Base-by-base conservation (phyloP, 2,797 vertebrate species). In the Anguilla megastoma region DNA sequence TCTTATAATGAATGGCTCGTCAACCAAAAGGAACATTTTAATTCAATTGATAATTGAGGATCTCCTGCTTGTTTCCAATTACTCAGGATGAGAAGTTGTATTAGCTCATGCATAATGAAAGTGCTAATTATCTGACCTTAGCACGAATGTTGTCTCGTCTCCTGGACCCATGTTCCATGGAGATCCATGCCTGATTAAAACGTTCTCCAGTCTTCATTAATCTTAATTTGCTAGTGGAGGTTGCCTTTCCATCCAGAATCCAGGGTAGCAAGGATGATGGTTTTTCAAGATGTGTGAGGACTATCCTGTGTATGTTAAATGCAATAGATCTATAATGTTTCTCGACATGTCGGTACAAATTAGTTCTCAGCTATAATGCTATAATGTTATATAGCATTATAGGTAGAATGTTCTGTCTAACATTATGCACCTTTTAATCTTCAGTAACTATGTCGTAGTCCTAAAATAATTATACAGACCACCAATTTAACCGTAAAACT, bases 151-250 rank as follows among this genome's bases (percentile, higher is more conserved):
- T 89, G 90, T 92, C 84, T 85, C 5, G 48, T 63, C 74, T 88
- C 89, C 88, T 85, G 89, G 88, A 63, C 89, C 89, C 87, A 14
- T 88, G 86, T 90, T 88, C 86, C 84, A 36, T 88, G 90, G 80
- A 91, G 87, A 90, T 91, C 60, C 79, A 82, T 90, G 86, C 87
- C 88, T 94, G 93, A 94, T 96, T 92, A 93, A 90, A 71, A 87
- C 82, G 90, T 90, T 92, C 86, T 60, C 56, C 89, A 27, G 89
- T 89, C 71, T 93, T 93, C 91, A 92, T 95, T 93, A 33, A 93
- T 93, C 92, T 93, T 92, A 92, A 92, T 93, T 91, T 93, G 90
- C 90, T 83, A 6, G 84, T 82, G 30, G 85, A 89, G 27, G 86
- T 87, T 89, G 82, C 91, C 86, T 90, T 85, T 48, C 56, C 86